These are phyloP conservation scores for Centropus bengalensis DNA, from an alignment of 2,113 vertebrate genomes.

Conservation along the genomic window DNA sequence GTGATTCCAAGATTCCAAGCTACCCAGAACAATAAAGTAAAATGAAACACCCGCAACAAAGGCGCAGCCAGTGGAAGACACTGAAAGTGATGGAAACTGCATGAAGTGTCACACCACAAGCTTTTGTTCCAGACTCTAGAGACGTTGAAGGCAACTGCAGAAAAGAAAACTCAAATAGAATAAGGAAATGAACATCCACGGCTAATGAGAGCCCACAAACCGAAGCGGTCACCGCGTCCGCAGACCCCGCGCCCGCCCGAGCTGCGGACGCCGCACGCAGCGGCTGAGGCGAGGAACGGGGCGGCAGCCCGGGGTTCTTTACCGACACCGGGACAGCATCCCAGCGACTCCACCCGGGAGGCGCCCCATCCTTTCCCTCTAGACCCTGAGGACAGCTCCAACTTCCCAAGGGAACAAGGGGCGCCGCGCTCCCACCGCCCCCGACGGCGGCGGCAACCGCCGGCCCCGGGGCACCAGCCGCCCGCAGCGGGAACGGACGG, in stretches of 20 bases:
- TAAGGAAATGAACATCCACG: fast-evolving
- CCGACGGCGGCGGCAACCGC: no score
- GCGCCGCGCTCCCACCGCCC: no score
- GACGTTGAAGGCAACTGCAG: fast-evolving
- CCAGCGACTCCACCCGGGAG: fast-evolving
- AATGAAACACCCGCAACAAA: not conserved
- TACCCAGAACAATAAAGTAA: not conserved
- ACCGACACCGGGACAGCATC: fast-evolving
- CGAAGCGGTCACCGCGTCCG: fast-evolving
- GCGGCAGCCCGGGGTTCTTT: not conserved
- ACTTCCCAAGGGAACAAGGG: no score
- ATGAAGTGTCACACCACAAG: not conserved
- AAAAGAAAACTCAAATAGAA: not conserved
- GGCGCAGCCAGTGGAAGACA: not conserved
- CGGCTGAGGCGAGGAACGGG: no score
- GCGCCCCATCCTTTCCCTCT: fast-evolving
- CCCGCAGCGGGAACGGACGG: no score
- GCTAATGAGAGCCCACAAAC: no score
- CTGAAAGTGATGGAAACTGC: fast-evolving
- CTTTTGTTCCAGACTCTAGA: not conserved
- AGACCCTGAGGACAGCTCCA: not conserved
- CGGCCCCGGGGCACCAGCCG: no score
- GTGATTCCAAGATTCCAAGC: no score
- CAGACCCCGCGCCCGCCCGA: fast-evolving
- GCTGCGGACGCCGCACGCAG: fast-evolving